Evolutionary conservation across 1,140 invertebrate genomes (phyloP).

Genomic region (Drosophila prosaltans): DNA sequence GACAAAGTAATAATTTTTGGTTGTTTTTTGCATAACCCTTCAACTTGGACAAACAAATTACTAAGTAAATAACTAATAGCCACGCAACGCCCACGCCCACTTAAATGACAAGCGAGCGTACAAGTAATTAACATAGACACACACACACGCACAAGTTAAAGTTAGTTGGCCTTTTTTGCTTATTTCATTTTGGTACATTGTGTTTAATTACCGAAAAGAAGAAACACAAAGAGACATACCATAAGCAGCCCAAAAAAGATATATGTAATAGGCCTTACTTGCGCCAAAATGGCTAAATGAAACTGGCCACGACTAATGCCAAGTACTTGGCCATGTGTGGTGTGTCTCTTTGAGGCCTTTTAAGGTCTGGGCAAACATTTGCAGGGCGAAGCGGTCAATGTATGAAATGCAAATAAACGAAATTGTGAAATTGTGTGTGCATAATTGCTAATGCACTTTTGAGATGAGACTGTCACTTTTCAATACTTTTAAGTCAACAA

Average conservation of each 20-base stretch:
- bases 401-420: conserved; percentile 60
- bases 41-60: conserved; percentile 10
- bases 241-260: conserved; percentile 11
- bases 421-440: conserved; percentile 26
- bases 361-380: conserved; percentile 21
- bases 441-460: conserved; percentile 46
- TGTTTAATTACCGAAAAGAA: conserved; percentile 52
- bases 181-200: conserved; percentile 36
- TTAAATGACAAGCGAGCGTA: conserved; percentile 34
- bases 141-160: conserved; percentile 24
- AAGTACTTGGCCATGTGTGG: neutral
- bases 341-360: conserved; percentile 7
- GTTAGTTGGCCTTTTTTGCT: conserved; percentile 8
- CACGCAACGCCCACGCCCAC: conserved; percentile 26
- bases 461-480: conserved; percentile 32
- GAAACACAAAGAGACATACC: conserved; percentile 20
- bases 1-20: neutral
- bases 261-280: conserved; percentile 52
- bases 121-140: conserved; percentile 49
- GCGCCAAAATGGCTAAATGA: conserved; percentile 21
- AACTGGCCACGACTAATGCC: conserved; percentile 2
- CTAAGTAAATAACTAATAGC: conserved; percentile 9
- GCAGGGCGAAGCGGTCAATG: conserved; percentile 50
- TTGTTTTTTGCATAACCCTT: conserved; percentile 47
- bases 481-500: conserved; percentile 7